These are phyloP conservation scores for Bovichtus diacanthus DNA, from an alignment of 2,797 vertebrate species.

Conservation along the genomic window DNA sequence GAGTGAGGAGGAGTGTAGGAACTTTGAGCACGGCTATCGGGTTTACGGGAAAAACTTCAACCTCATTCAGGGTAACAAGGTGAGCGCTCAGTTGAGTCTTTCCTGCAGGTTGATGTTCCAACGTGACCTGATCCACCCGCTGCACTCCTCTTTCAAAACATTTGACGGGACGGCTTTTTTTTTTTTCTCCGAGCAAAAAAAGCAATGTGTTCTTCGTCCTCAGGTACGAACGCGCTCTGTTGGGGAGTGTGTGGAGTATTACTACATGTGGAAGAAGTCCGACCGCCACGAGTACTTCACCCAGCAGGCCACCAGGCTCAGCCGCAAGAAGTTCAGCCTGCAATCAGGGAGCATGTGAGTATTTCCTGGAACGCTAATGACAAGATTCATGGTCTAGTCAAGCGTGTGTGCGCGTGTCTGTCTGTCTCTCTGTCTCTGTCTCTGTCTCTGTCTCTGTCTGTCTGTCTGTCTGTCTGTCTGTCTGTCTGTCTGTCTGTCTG, in stretches of 20 bases:
- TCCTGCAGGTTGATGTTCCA: neutral
- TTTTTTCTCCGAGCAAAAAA: neutral
- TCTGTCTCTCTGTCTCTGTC: too few relatives aligned
- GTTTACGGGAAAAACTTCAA: slow-evolving; percentile 98
- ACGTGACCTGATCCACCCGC: neutral
- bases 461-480: too few relatives aligned
- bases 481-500: too few relatives aligned
- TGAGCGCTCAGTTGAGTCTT: slow-evolving; percentile 58
- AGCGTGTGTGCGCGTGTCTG: too few relatives aligned
- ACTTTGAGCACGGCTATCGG: slow-evolving; percentile 95
- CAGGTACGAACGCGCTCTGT: slow-evolving; percentile 97
- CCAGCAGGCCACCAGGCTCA: slow-evolving; percentile 91
- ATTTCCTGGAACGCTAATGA: slow-evolving; percentile 5
- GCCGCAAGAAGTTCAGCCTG: slow-evolving; percentile 91
- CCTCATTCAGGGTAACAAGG: slow-evolving; percentile 98
- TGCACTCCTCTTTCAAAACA: neutral
- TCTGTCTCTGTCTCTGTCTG: too few relatives aligned
- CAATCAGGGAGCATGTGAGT: slow-evolving; percentile 91
- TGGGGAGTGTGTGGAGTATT: slow-evolving; percentile 96
- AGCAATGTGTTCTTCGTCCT: neutral
- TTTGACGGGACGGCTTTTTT: neutral
- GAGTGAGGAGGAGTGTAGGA: slow-evolving; percentile 95
- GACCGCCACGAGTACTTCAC: slow-evolving; percentile 94
- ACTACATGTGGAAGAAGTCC: slow-evolving; percentile 99
- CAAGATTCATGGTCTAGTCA: too few relatives aligned